These are phyloP conservation scores for Leuctra nigra DNA, from an alignment of 2,888 invertebrate genomes.

Conservation along the genomic window DNA sequence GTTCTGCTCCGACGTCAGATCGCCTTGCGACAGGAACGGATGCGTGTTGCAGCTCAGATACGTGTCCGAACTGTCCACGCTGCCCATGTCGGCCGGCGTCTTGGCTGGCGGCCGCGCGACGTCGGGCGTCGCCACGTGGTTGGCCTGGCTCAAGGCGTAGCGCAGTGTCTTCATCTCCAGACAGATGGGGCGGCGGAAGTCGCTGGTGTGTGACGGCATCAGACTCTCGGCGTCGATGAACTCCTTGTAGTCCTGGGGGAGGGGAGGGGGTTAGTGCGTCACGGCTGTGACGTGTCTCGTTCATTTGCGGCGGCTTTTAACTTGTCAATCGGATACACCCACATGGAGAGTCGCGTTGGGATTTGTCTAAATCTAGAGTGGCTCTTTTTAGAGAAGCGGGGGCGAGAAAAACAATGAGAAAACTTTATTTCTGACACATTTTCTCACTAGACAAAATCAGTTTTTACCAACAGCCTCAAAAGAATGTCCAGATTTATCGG, in stretches of 20 bases:
- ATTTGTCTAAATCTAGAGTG: no score
- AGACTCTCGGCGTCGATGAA: constrained; percentile 85
- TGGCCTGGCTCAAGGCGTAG: constrained; percentile 22
- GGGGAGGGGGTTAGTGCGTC: no score
- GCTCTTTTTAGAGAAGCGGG: no score
- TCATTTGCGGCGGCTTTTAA: no score
- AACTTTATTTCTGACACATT: no score
- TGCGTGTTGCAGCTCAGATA: constrained; percentile 96
- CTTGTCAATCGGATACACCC: no score
- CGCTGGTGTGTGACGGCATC: constrained; percentile 79
- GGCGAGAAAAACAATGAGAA: no score
- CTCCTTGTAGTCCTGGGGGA: constrained; percentile 85
- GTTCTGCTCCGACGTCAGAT: constrained; percentile 42
- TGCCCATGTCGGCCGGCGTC: constrained; percentile 39
- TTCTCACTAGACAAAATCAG: no score
- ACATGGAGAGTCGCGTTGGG: no score
- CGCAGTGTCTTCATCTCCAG: constrained; percentile 64
- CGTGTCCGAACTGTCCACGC: constrained; percentile 77
- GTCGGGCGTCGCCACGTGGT: constrained; percentile 23
- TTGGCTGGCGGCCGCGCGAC: constrained; percentile 24
- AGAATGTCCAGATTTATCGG: no score
- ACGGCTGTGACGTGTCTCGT: no score
- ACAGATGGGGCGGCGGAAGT: constrained; percentile 75
- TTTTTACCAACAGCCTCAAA: no score
- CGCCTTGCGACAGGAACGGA: constrained; percentile 70